phyloP scores from a whole-genome alignment of 2,888 invertebrate genomes.

The Drosophila limbata region DNA sequence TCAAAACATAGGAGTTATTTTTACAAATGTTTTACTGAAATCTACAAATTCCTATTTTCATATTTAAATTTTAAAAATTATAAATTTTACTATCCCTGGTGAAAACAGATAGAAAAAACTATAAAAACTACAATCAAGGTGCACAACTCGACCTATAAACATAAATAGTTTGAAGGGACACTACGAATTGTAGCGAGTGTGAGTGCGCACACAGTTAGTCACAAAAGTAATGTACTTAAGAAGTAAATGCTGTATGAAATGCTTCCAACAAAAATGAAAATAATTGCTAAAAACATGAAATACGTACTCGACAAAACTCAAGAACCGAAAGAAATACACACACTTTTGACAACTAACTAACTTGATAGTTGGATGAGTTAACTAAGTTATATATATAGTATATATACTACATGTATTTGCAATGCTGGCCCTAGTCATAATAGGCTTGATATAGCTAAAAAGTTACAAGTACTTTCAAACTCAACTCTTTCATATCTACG shows the following conservation, averaged over 20 bases:
- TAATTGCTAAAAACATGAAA: conserved; percentile 42
- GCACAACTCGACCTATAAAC: conserved; percentile 46
- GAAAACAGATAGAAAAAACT: conserved; percentile 8
- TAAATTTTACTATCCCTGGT: not conserved
- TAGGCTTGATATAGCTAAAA: conserved; percentile 60
- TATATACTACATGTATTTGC: conserved; percentile 45
- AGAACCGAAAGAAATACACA: conserved; percentile 38
- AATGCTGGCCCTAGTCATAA: conserved; percentile 74
- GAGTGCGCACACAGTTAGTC: conserved; percentile 27
- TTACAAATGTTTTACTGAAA: too few relatives aligned
- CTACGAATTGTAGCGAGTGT: conserved; percentile 34
- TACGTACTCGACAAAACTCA: conserved; percentile 68
- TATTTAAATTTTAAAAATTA: not conserved
- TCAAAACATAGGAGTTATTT: too few relatives aligned
- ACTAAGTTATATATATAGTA: not conserved
- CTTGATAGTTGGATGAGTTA: conserved; percentile 57
- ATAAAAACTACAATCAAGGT: conserved; percentile 54
- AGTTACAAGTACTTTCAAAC: conserved; percentile 45
- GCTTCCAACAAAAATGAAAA: conserved; percentile 45
- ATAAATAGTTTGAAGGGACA: conserved; percentile 20
- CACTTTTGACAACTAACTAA: conserved; percentile 34
- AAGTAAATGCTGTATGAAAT: conserved; percentile 61
- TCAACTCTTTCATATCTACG: conserved; percentile 75
- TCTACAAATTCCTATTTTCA: too few relatives aligned
- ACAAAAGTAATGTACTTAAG: conserved; percentile 58